These are phyloP conservation scores for Andrena minutula DNA, from an alignment of 2,888 invertebrate genomes.

Conservation along the genomic window DNA sequence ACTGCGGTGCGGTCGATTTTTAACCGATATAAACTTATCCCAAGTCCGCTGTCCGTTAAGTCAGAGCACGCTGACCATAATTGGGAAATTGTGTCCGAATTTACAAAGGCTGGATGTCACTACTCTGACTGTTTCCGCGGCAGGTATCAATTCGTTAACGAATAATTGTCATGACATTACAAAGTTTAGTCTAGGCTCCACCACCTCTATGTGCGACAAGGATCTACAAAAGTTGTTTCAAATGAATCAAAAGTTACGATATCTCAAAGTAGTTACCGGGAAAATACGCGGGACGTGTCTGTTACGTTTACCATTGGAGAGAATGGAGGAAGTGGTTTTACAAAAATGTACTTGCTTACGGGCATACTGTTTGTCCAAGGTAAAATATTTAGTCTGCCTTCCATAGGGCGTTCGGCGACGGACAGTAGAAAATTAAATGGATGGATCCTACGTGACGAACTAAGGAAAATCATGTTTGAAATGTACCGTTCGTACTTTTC, in stretches of 20 bases:
- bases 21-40: slow-evolving; percentile 86
- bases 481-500: slow-evolving; percentile 12
- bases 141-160: slow-evolving; percentile 85
- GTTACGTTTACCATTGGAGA: slow-evolving; percentile 72
- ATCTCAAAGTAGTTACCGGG: slow-evolving; percentile 71
- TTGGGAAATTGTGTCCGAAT: slow-evolving; percentile 87
- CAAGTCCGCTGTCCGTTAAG: slow-evolving; percentile 85
- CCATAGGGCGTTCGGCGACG: too few species aligned
- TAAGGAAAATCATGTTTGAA: background rate
- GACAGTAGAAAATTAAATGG: too few species aligned
- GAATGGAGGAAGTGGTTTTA: slow-evolving; percentile 78
- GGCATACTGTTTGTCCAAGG: slow-evolving; percentile 70
- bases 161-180: slow-evolving; percentile 86
- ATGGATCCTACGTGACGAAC: too few species aligned
- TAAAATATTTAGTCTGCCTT: slow-evolving; percentile 57
- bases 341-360: slow-evolving; percentile 71
- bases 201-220: slow-evolving; percentile 82
- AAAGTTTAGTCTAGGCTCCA: slow-evolving; percentile 85
- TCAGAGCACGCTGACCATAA: slow-evolving; percentile 86
- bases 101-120: slow-evolving; percentile 86
- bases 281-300: slow-evolving; percentile 79
- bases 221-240: slow-evolving; percentile 79
- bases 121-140: slow-evolving; percentile 86
- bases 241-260: slow-evolving; percentile 75
- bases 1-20: slow-evolving; percentile 85